Base-by-base conservation (phyloP, 2,113 vertebrate genomes). In the Lepidothrix coronata region DNA sequence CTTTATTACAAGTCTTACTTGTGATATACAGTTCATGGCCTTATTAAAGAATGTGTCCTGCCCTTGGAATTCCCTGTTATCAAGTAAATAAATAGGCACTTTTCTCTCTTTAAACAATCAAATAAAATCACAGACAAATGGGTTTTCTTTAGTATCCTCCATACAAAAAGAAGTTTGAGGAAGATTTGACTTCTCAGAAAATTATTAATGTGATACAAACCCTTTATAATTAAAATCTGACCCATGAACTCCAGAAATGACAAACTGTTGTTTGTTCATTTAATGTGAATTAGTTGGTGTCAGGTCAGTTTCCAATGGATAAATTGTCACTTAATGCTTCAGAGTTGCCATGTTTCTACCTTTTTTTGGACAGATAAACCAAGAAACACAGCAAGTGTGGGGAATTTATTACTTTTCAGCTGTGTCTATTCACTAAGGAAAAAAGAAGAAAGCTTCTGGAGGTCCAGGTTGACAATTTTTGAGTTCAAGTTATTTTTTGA, bases 21-120 rank as follows among this genome's bases (percentile, higher is more conserved):
- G 66, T 65, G 93, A 91, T 95, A 94, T 51, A 94, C n/a, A 85
- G 95, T 95, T 96, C 94, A 96, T 85, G 89, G 81, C 91, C 95
- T 96, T 96, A 95, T 96, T 96, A 93, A 95, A 95, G 65, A 80
- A 82, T 79, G 20, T 94, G 84, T 89, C 89, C 59, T 95, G 94
- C 81, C 96, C 94, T 96, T 96, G 92, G 76, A 92, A 92, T 91
- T 93, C 68, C 41, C 25, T 70, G 13, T 59, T 86, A 94, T 77
- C 68, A 54, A 54, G 72, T 80, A 94, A 93, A 95, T 91, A 70
- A 58, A 35, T 54, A 61, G 8, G 25, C 43, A 52, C 8, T 94
- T 90, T 93, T 75, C 30, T 71, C 2, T 78, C 51, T 92, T 84
- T 86, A 80, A 91, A 63, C 39, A 84, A 33, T 46, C 41, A 85